A percentile compares a stretch with the other conserved stretches of the same genome.
These are phyloP conservation scores for Eupithecia inturbata DNA, from an alignment of 2,888 invertebrate species.

Conservation along the genomic window DNA sequence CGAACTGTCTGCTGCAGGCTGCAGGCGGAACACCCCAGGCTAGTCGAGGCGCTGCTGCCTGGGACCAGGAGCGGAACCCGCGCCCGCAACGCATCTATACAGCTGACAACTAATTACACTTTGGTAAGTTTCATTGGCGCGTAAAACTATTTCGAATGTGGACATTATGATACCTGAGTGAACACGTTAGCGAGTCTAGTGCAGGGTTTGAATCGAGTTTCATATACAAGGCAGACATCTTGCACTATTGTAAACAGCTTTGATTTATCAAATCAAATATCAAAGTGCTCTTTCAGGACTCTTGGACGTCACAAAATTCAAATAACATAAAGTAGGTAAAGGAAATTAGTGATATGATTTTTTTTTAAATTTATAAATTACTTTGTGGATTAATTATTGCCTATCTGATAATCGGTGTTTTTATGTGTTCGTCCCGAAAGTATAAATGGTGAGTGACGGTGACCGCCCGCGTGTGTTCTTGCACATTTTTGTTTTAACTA, in stretches of 20 bases:
- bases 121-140: slow-evolving; percentile 2
- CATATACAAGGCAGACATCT: too few species aligned
- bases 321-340: too few species aligned
- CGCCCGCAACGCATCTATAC: background rate
- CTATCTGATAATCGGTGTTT: background rate
- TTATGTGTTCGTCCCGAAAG: background rate
- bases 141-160: background rate
- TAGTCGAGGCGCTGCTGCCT: background rate
- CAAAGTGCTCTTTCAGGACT: too few species aligned
- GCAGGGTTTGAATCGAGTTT: background rate
- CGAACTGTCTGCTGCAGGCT: background rate
- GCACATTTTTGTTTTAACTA: too few species aligned
- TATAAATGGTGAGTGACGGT: too few species aligned
- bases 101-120: background rate
- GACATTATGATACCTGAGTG: background rate
- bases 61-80: background rate
- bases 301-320: too few species aligned
- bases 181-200: background rate
- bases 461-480: too few species aligned
- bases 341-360: too few species aligned
- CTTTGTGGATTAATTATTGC: background rate
- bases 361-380: background rate
- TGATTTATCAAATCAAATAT: too few species aligned
- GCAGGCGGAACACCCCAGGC: background rate
- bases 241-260: too few species aligned